Evolutionary conservation across 1,140 invertebrate genomes (phyloP), one percentile per base, ranked within the genome.

Genomic region (Tetramorium simillimum): DNA sequence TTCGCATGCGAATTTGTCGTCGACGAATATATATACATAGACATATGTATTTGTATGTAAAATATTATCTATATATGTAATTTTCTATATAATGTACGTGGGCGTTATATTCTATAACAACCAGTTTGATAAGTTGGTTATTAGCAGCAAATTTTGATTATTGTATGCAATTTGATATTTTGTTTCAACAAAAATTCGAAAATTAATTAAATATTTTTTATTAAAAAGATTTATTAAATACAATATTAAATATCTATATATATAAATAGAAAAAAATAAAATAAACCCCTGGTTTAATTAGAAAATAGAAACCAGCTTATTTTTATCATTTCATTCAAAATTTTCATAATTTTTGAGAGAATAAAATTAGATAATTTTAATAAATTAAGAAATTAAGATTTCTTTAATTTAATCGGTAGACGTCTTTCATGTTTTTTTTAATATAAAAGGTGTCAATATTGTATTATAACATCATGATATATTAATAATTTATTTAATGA

Each of bases 1-100:
- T 88, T 67, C 85, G 46, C 70, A 85, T 90, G 70, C 60, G 85
- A 78, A 72, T 85, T 56, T 56, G 82, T 69, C 40, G 18, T 46
- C 69, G 40, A 49, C 24, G 14, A 46, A 46, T 49, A 49, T 24
- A 33, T 43, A 62, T 33, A 46, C 10, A 51, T 18, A 51, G 14
- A 51, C 43, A 2, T 51, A 18, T 58, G 3, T 67, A 24, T 7
- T 14, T n/a, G n/a, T n/a, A 6, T 16, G 2, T 24, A 12, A 12
- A 18, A 24, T 51, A 51, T 51, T 4, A 51, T 24, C n/a, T n/a
- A n/a, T n/a, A 53, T 4, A 3, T 21, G 0, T 40, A 21, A 14
- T 24, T 24, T 53, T 24, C 9, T 53, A n/a, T 6, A 37, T 53
- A 40, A 16, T 24, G 3, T 28, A n/a, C 5, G 4, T 65, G 3